Conservation (phyloP, 2,888 invertebrate species). For the Muscina levida region DNA sequence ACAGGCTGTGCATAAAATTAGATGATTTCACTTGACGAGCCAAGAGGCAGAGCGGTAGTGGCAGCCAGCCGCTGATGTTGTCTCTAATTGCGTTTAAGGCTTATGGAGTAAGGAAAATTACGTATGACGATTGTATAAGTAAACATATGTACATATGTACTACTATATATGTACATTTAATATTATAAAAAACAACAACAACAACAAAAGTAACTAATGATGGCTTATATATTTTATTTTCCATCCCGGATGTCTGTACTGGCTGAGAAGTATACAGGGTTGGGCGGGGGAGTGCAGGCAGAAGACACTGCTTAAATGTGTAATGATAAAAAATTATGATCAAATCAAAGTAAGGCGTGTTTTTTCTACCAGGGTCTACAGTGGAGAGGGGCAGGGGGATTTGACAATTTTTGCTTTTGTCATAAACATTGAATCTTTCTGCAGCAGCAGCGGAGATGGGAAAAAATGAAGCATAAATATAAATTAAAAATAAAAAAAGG, state of each 20-base stretch:
- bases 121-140: slow-evolving; percentile 59
- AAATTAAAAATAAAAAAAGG: slow-evolving; percentile 68
- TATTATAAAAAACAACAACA: slow-evolving; percentile 51
- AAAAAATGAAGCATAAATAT: slow-evolving; percentile 66
- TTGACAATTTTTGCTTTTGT: slow-evolving; percentile 66
- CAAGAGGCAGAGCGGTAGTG: background rate
- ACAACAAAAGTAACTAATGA: slow-evolving; percentile 67
- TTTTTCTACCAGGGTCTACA: too few relatives aligned
- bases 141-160: slow-evolving; percentile 53
- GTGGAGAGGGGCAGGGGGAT: slow-evolving; percentile 19
- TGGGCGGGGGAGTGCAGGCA: background rate
- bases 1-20: slow-evolving; percentile 68
- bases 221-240: slow-evolving; percentile 57
- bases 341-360: slow-evolving; percentile 22
- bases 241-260: background rate
- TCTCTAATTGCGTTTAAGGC: slow-evolving; percentile 65
- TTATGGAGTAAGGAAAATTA: slow-evolving; percentile 60
- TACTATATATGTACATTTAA: slow-evolving; percentile 28
- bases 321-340: slow-evolving; percentile 22
- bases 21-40: slow-evolving; percentile 64
- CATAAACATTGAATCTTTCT: slow-evolving; percentile 61
- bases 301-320: background rate
- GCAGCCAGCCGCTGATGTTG: background rate
- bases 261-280: too few relatives aligned
- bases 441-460: slow-evolving; percentile 1